Evolutionary conservation across 1,140 invertebrate genomes (phyloP).

Genomic region (Oedothorax gibbosus): DNA sequence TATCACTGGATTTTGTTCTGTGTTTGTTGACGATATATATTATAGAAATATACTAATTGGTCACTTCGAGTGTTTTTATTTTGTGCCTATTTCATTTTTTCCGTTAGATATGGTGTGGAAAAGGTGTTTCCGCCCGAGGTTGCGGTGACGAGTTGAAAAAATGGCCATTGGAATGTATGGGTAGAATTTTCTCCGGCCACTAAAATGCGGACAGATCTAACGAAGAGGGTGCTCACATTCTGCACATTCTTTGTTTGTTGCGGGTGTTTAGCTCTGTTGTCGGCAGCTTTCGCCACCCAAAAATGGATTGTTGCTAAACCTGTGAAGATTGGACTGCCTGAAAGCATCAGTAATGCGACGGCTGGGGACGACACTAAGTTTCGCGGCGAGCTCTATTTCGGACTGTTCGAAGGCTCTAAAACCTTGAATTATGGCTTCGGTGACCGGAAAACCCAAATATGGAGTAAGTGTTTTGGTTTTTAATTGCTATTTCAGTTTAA

Average conservation of each 20-base stretch:
- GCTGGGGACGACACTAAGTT: constrained; percentile 70
- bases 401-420: constrained; percentile 86
- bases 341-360: constrained; percentile 71
- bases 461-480: constrained; percentile 60
- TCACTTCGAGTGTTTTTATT: neutral
- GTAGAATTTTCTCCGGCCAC: neutral
- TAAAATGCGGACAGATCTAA: constrained; percentile 69
- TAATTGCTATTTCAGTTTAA: too few relatives aligned
- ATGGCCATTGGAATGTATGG: neutral
- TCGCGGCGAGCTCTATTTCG: constrained; percentile 83
- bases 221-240: constrained; percentile 84
- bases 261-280: constrained; percentile 82
- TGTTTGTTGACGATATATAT: neutral
- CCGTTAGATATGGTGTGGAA: neutral
- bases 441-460: constrained; percentile 73
- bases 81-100: neutral
- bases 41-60: neutral
- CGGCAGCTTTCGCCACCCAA: constrained; percentile 86
- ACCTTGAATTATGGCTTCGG: constrained; percentile 85
- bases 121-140: neutral
- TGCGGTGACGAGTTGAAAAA: constrained; percentile 7
- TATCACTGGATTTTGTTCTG: neutral
- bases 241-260: constrained; percentile 89
- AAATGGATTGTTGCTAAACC: constrained; percentile 87
- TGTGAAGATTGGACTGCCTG: constrained; percentile 71